Evolutionary conservation across 2,113 vertebrate genomes (phyloP), one percentile per base, ranked within the genome.

Genomic region (Synodontis membranacea): DNA sequence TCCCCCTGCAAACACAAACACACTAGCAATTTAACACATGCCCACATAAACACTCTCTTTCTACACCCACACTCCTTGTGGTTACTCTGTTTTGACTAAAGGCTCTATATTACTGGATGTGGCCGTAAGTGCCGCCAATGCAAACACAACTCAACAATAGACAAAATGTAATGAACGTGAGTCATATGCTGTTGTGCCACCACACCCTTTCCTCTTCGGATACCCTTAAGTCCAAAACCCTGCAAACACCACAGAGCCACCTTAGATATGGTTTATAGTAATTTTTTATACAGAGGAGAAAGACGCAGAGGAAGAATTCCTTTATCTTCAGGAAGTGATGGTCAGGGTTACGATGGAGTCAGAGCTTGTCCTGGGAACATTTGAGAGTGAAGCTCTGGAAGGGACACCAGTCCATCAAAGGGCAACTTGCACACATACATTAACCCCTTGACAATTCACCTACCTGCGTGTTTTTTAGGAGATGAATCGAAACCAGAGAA

Each of bases 1-100:
- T 99, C 97, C 31, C 87, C 92, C 98, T 99, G 96, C 88, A 95
- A 94, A 87, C 64, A 88, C 79, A 88, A 86, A 86, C 79, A 87
- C 88, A 82, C 50, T 9, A 39, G 23, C 23, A 42, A 81, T 84
- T 90, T 28, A 60, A 68, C 78, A 86, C 75, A 89, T 64, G 86
- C 42, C 85, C 46, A 56, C 46, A 72, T 4, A 48, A n/a, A 74
- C 11, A 72, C 21, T 52, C 11, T 48, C 10, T 21, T 83, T 31
- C 23, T 4, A 39, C 10, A 56, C 19, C 2, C 4, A 58, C 37
- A 46, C 39, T 17, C 3, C 28, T 37, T 50, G 12, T 78, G 15
- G 7, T 5, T 23, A 31, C 42, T 82, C 8, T 50, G 3, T 82
- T 46, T 82, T 31, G 37, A 0, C 15, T 2, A 21, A 48, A 64